Percentiles rank a stretch among this genome's conserved stretches.
These are phyloP conservation scores for Ahaetulla prasina DNA, from an alignment of 2,113 vertebrate genomes.

Conservation along the genomic window DNA sequence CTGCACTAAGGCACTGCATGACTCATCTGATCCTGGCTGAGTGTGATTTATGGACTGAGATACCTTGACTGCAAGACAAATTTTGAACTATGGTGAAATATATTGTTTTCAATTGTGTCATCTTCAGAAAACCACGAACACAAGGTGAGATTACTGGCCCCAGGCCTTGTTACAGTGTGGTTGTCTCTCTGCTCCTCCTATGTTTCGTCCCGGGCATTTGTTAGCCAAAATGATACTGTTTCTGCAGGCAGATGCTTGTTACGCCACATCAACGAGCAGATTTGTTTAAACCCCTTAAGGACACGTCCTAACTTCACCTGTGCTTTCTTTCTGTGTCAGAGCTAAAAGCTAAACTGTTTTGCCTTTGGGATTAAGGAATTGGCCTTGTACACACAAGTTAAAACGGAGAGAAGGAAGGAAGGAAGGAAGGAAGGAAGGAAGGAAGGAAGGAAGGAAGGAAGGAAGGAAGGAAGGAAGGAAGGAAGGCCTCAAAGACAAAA, in stretches of 20 bases:
- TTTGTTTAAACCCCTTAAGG: not conserved
- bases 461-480: not conserved
- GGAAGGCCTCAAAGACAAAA: not conserved
- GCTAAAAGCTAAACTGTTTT: not conserved
- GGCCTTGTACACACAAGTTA: not conserved
- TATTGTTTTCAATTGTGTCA: not conserved
- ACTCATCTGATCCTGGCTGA: not conserved
- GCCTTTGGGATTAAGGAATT: not conserved
- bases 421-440: too few relatives aligned
- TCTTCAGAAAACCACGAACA: not conserved
- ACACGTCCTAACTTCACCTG: not conserved
- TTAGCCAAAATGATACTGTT: not conserved
- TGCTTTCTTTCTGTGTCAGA: not conserved
- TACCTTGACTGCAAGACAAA: not conserved
- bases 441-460: not conserved
- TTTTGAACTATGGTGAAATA: not conserved
- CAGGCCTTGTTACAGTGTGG: not conserved
- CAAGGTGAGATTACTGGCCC: not conserved
- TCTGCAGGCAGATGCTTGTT: not conserved
- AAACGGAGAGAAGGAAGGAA: not conserved
- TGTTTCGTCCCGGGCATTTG: not conserved
- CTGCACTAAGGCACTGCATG: not conserved
- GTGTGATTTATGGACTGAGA: not conserved
- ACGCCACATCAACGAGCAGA: not conserved
- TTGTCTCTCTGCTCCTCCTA: not conserved